Evolutionary conservation across 2,113 vertebrate species (phyloP).

Genomic region (Xiphorhynchus elegans): DNA sequence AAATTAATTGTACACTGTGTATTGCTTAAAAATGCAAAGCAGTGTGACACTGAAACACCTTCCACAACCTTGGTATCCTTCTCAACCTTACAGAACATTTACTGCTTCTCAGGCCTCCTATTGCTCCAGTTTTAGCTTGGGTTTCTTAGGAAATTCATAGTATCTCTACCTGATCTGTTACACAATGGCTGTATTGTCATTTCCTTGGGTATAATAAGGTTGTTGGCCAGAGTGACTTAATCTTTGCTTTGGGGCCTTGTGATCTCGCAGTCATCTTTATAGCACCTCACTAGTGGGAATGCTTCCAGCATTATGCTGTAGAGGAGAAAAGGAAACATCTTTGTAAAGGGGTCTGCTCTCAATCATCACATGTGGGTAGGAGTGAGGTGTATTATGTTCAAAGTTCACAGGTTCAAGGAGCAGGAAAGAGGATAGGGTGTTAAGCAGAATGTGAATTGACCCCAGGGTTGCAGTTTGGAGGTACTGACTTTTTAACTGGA

Average conservation of each 20-base stretch:
- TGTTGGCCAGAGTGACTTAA: background rate
- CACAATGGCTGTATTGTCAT: background rate
- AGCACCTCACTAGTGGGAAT: background rate
- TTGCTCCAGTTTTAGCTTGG: background rate
- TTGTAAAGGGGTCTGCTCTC: background rate
- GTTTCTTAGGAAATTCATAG: background rate
- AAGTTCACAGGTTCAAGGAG: slow-evolving; percentile 12
- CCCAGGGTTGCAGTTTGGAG: background rate
- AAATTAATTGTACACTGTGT: background rate
- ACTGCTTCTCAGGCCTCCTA: background rate
- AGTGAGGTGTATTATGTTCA: background rate
- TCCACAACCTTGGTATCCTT: background rate
- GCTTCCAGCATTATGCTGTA: slow-evolving; percentile 15
- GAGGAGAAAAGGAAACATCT: slow-evolving; percentile 2
- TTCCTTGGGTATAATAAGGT: background rate
- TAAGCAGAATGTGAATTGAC: background rate
- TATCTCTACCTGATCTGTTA: background rate
- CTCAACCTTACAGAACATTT: background rate
- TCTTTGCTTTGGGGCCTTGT: slow-evolving; percentile 2
- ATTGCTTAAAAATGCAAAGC: background rate
- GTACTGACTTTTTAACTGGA: background rate
- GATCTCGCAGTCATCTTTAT: slow-evolving; percentile 7
- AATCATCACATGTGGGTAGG: background rate
- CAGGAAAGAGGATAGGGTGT: background rate
- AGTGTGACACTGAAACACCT: background rate